Evolutionary conservation across 2,888 invertebrate genomes (phyloP).

Genomic region (Matsumyia berberina): DNA sequence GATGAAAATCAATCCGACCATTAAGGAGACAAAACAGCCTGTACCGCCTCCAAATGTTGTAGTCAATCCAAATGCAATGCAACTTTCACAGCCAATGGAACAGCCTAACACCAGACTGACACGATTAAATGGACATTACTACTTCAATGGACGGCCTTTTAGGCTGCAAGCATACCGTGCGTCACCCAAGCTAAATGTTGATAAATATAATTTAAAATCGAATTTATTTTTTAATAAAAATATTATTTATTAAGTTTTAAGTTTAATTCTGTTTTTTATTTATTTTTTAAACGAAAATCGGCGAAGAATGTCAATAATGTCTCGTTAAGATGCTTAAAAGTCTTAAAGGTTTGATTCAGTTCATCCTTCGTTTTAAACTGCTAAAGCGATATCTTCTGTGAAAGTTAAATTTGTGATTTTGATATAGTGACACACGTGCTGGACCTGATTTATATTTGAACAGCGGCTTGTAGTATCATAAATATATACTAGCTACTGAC

Average conservation of each 20-base stretch:
- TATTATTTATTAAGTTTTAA: slow-evolving; percentile 81
- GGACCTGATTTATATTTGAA: too few species aligned
- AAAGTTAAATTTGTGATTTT: too few species aligned
- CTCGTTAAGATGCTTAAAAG: too few species aligned
- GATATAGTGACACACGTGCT: too few species aligned
- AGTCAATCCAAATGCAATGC: slow-evolving; percentile 55
- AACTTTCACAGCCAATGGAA: slow-evolving; percentile 12
- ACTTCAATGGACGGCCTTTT: slow-evolving; percentile 82
- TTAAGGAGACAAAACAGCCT: slow-evolving; percentile 67
- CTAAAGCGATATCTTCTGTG: too few species aligned
- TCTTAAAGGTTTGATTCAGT: too few species aligned
- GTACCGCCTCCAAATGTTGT: slow-evolving; percentile 31
- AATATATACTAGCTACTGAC: too few species aligned
- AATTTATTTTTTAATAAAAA: slow-evolving; percentile 83
- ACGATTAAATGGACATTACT: slow-evolving; percentile 81
- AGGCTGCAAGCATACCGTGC: slow-evolving; percentile 81
- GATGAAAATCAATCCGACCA: slow-evolving; percentile 84
- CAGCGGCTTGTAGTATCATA: too few species aligned
- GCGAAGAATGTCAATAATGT: too few species aligned
- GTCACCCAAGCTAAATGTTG: slow-evolving; percentile 79
- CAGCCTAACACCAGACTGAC: slow-evolving; percentile 78
- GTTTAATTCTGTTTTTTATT: neutral
- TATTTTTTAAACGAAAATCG: too few species aligned
- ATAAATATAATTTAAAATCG: slow-evolving; percentile 81
- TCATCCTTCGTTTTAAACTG: too few species aligned